These are phyloP conservation scores for Polypedilum pembai DNA, from an alignment of 1,140 invertebrate species.

Conservation along the genomic window DNA sequence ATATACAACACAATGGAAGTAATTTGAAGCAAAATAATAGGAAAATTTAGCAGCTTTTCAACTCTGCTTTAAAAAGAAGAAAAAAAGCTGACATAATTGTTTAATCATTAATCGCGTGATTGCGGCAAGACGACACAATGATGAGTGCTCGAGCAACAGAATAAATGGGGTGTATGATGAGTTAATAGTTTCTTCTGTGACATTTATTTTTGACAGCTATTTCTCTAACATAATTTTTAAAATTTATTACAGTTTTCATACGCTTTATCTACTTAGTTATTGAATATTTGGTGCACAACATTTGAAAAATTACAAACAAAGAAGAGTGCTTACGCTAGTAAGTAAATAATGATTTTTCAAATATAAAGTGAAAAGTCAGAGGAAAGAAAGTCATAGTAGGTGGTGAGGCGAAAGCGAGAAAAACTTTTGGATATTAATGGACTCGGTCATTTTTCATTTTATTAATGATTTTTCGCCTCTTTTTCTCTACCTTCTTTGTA, in stretches of 20 bases:
- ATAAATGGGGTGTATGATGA: background rate
- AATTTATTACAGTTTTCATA: too few relatives aligned
- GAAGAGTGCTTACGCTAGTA: too few relatives aligned
- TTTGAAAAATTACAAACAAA: too few relatives aligned
- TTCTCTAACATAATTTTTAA: too few relatives aligned
- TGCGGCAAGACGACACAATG: background rate
- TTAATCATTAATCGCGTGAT: slow-evolving; percentile 17
- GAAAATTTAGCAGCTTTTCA: too few relatives aligned
- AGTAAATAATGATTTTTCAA: slow-evolving; percentile 24
- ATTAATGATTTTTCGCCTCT: slow-evolving; percentile 23
- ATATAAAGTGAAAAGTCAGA: background rate
- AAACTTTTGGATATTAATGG: background rate
- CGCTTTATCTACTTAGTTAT: too few relatives aligned
- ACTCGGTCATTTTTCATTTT: slow-evolving; percentile 26
- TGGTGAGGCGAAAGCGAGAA: background rate
- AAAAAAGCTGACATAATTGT: background rate
- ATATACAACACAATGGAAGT: too few relatives aligned
- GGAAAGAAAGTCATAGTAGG: background rate
- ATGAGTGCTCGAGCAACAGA: background rate
- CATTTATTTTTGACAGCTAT: too few relatives aligned
- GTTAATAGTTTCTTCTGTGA: background rate
- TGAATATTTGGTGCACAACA: too few relatives aligned
- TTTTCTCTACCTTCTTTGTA: background rate
- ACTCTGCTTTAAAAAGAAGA: too few relatives aligned
- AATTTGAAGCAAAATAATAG: too few relatives aligned